A percentile compares a stretch with the other conserved stretches of the same genome.
phyloP scores from a whole-genome alignment of 2,113 vertebrate species.

The Pterophyllum scalare region DNA sequence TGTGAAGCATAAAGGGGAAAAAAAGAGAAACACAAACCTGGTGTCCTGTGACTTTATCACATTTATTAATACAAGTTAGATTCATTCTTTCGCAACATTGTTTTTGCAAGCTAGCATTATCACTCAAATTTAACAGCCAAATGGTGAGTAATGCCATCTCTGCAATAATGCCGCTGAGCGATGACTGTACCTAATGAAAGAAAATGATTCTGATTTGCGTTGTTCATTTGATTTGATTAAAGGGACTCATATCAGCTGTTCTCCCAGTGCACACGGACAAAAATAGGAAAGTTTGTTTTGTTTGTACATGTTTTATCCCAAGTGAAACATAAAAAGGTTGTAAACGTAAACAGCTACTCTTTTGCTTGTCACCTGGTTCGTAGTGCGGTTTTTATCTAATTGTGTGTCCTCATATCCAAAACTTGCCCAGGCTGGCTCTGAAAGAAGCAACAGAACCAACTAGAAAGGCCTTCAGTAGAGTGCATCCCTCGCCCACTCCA shows the following conservation, averaged over 20 bases:
- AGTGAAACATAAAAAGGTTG: rapidly evolving
- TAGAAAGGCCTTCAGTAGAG: too few relatives aligned
- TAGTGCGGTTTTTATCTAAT: background rate
- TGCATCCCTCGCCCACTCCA: too few relatives aligned
- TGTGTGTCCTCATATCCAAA: background rate
- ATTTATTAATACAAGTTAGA: background rate
- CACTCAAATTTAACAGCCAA: background rate
- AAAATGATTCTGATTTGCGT: background rate
- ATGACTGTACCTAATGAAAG: background rate
- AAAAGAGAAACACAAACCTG: background rate
- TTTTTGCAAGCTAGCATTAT: background rate
- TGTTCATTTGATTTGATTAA: background rate
- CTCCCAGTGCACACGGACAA: too few relatives aligned
- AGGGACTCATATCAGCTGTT: background rate
- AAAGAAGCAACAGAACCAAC: background rate
- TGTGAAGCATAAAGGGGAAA: background rate
- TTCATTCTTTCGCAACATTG: background rate
- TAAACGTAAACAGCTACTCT: too few relatives aligned
- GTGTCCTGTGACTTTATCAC: background rate
- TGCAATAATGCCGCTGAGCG: background rate
- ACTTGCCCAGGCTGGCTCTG: background rate
- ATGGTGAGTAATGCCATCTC: background rate
- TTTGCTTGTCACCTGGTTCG: background rate
- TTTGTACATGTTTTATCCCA: background rate
- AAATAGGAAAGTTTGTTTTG: too few relatives aligned